Percentiles rank a stretch among this genome's conserved stretches.
Conservation (phyloP, 2,888 invertebrate species). For the Napeogenes sylphis region DNA sequence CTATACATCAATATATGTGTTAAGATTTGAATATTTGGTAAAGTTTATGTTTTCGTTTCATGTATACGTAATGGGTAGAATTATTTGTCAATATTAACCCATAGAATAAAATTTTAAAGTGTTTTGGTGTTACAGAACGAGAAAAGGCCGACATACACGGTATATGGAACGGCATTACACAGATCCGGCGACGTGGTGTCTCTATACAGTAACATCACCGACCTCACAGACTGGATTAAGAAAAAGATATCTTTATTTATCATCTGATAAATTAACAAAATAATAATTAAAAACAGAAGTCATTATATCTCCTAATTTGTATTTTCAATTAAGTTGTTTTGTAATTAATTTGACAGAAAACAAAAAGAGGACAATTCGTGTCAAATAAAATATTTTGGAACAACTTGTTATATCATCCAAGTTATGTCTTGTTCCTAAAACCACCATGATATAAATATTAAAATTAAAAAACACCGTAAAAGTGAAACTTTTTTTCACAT, state of each 20-base stretch:
- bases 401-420: too few species aligned
- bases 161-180: not conserved
- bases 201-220: not conserved
- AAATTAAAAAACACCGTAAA: too few species aligned
- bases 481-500: too few species aligned
- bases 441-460: too few species aligned
- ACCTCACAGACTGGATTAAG: not conserved
- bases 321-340: too few species aligned
- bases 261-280: not conserved
- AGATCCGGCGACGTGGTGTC: slow-evolving; percentile 1
- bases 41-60: not conserved
- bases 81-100: not conserved
- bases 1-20: not conserved
- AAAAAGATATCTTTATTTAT: not conserved
- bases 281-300: not conserved
- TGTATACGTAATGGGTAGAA: not conserved
- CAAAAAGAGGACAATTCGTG: too few species aligned
- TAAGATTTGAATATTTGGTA: not conserved
- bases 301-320: too few species aligned
- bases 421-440: too few species aligned
- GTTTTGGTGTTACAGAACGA: not conserved
- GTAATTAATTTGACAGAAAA: too few species aligned
- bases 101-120: not conserved
- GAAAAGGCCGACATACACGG: not conserved
- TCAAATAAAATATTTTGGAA: too few species aligned